A percentile compares a stretch with the other conserved stretches of the same genome.
Evolutionary conservation across 2,797 vertebrate species (phyloP).

Genomic region (Anguilla megastoma): DNA sequence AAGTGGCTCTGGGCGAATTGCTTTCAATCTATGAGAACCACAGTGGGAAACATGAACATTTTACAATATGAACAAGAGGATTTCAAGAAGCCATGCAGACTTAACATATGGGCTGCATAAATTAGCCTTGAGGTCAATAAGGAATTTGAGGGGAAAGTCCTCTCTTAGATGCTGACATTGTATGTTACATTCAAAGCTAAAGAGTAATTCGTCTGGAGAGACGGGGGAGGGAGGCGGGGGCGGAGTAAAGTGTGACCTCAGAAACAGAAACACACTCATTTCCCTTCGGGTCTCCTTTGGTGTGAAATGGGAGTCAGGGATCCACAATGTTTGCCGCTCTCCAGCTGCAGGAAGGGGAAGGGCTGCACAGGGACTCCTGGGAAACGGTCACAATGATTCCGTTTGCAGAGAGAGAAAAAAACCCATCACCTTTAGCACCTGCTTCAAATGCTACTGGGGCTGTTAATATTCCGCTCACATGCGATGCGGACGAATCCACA

Average conservation of each 20-base stretch:
- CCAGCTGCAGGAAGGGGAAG: neutral
- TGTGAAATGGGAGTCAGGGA: neutral
- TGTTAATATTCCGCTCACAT: conserved; percentile 41
- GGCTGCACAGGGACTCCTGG: neutral
- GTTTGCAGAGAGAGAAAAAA: neutral
- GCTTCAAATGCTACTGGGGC: conserved; percentile 21
- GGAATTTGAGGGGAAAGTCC: neutral
- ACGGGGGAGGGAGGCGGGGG: neutral
- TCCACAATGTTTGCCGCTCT: neutral
- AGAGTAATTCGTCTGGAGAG: neutral
- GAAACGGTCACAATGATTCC: neutral
- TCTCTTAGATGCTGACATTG: neutral
- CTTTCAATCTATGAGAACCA: neutral
- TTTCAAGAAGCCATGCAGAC: neutral
- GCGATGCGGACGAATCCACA: conserved; percentile 16
- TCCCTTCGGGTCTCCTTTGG: conserved; percentile 9
- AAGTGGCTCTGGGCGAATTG: neutral
- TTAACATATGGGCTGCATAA: neutral
- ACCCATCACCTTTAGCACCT: conserved; percentile 14
- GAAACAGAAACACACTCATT: conserved; percentile 15
- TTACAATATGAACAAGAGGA: neutral
- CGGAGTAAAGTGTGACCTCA: neutral
- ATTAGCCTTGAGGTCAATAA: neutral
- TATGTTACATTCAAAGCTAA: neutral
- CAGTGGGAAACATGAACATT: neutral